Conservation (phyloP, 1,140 invertebrate species). For the Thalassaphorura encarpata region DNA sequence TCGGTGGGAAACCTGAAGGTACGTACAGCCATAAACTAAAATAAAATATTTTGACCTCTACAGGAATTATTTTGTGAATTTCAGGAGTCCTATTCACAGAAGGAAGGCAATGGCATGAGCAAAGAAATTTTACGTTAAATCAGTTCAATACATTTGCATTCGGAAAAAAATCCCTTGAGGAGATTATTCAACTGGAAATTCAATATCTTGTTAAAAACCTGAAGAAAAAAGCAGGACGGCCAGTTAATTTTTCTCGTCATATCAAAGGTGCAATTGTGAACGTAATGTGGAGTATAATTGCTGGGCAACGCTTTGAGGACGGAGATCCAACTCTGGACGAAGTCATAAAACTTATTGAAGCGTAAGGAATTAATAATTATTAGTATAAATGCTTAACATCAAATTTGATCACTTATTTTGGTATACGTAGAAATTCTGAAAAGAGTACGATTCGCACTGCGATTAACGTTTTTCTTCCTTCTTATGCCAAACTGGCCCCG, state of each 20-base stretch:
- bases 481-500: neutral
- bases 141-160: conserved; percentile 9
- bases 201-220: conserved; percentile 13
- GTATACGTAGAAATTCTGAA: neutral
- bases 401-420: neutral
- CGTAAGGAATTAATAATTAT: neutral
- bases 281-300: neutral
- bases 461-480: neutral
- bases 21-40: neutral
- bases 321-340: neutral
- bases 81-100: neutral
- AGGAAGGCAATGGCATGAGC: conserved; percentile 4
- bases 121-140: conserved; percentile 1
- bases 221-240: neutral
- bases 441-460: neutral
- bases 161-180: conserved; percentile 3
- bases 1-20: conserved; percentile 14
- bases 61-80: neutral
- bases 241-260: neutral
- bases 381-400: neutral
- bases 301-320: neutral
- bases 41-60: neutral
- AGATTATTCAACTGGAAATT: conserved; percentile 23
- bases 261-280: neutral
- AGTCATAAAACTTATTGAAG: neutral